A percentile compares a stretch with the other conserved stretches of the same genome.
Evolutionary conservation across 2,797 vertebrate genomes (phyloP).

Genomic region (Thunnus albacares): DNA sequence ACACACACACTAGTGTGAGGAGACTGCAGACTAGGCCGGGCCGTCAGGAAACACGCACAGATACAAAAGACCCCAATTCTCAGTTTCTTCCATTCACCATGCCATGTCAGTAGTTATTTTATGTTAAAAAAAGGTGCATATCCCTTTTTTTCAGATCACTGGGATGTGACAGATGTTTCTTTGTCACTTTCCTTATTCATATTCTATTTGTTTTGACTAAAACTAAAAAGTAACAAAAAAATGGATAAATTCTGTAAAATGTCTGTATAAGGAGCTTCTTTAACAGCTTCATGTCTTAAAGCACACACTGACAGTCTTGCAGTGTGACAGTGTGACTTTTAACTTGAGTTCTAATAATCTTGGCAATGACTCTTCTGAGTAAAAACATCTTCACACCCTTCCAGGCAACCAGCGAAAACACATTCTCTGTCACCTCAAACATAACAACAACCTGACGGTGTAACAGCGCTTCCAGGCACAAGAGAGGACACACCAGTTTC

Average conservation of each 20-base stretch:
- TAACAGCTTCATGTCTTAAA: conserved; percentile 5
- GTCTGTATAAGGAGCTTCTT: not conserved
- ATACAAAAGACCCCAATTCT: not conserved
- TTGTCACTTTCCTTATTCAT: not conserved
- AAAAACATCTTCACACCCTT: conserved; percentile 14
- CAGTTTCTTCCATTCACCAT: no score
- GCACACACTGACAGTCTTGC: not conserved
- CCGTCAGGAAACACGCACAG: not conserved
- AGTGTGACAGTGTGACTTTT: not conserved
- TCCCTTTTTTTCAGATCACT: not conserved
- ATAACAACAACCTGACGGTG: conserved; percentile 27
- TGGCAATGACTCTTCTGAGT: not conserved
- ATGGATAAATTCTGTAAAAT: not conserved
- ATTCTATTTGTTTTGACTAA: not conserved
- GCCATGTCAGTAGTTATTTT: not conserved
- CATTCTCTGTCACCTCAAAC: conserved; percentile 13
- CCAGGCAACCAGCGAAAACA: conserved; percentile 7
- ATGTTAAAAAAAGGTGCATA: not conserved
- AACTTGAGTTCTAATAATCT: not conserved
- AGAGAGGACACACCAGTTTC: conserved; percentile 7
- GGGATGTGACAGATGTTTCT: not conserved
- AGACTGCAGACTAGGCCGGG: no score
- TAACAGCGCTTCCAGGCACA: not conserved
- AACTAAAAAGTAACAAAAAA: not conserved
- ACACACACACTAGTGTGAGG: no score